Evolutionary conservation across 2,113 vertebrate species (phyloP).

Genomic region (Sorex fumeus): DNA sequence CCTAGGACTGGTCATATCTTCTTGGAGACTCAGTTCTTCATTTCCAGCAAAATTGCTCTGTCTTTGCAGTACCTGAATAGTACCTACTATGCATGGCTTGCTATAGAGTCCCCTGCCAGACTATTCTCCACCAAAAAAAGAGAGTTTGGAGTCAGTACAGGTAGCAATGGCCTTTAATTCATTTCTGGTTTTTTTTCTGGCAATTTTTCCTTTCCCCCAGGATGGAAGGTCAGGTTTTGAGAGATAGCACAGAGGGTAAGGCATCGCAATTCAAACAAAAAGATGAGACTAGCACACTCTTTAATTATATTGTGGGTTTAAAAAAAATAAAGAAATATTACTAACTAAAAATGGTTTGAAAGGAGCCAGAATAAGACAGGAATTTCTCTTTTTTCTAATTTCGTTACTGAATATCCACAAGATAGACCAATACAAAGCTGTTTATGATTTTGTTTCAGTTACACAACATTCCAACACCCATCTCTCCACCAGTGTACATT

Average conservation of each 20-base stretch:
- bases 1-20: background rate
- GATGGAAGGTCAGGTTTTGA: too few species aligned
- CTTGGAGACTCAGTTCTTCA: background rate
- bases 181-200: background rate
- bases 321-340: background rate
- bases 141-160: background rate
- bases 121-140: background rate
- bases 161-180: background rate
- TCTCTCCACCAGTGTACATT: too few species aligned
- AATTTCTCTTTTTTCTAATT: background rate
- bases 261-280: background rate
- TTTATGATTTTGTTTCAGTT: too few species aligned
- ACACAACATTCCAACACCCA: too few species aligned
- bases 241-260: too few species aligned
- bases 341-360: slow-evolving; percentile 1
- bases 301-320: background rate
- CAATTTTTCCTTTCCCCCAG: background rate
- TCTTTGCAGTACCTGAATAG: background rate
- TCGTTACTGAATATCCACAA: too few species aligned
- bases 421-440: too few species aligned
- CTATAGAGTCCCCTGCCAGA: background rate
- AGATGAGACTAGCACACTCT: background rate
- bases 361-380: background rate
- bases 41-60: background rate
- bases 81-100: background rate